Evolutionary conservation across 2,113 vertebrate genomes (phyloP).

Genomic region (Embiotoca jacksoni): DNA sequence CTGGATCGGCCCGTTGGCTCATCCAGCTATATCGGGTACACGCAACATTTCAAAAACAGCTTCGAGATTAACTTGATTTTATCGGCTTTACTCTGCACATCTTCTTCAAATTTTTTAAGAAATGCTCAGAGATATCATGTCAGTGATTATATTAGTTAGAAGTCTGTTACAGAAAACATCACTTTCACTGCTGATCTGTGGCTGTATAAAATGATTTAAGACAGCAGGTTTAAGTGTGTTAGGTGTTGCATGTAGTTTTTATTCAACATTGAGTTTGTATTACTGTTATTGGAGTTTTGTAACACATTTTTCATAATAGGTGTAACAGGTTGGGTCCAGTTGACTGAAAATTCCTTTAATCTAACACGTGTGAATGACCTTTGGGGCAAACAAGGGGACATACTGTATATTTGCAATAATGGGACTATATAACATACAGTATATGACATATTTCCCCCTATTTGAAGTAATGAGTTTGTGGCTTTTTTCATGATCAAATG

Average conservation of each 20-base stretch:
- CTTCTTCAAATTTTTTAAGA: neutral
- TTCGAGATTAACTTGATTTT: neutral
- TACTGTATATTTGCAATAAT: too few relatives aligned
- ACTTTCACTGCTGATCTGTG: neutral
- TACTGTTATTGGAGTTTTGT: neutral
- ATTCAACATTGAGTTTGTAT: neutral
- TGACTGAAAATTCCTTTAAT: too few relatives aligned
- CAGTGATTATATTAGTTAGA: too few relatives aligned
- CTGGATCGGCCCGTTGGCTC: conserved; percentile 17
- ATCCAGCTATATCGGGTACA: conserved; percentile 60
- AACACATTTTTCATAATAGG: neutral
- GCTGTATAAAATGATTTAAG: neutral
- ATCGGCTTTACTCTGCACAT: neutral
- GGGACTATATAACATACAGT: too few relatives aligned
- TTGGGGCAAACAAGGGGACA: neutral
- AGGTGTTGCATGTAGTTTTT: neutral
- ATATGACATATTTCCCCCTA: too few relatives aligned
- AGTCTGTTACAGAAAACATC: too few relatives aligned
- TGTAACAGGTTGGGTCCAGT: neutral
- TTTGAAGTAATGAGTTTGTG: too few relatives aligned
- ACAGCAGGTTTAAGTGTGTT: neutral
- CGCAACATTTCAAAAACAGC: neutral
- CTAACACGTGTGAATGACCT: neutral
- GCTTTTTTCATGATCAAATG: too few relatives aligned
- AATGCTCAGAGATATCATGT: too few relatives aligned